Evolutionary conservation across 2,113 vertebrate species (phyloP).

Genomic region (Perccottus glenii): DNA sequence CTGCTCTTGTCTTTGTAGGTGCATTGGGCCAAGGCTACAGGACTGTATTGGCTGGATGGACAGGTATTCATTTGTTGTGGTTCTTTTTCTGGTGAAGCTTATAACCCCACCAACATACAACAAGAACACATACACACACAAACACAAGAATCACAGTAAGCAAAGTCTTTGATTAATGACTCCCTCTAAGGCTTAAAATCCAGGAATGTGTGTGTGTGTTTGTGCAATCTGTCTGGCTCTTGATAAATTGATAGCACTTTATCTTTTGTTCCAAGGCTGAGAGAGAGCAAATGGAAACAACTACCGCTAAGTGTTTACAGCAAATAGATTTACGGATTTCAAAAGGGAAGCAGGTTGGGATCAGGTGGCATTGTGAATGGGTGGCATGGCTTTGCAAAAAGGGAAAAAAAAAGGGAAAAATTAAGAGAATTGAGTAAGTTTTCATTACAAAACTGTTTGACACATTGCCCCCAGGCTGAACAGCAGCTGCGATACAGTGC

Average conservation of each 20-base stretch:
- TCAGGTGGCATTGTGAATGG: conserved; percentile 31
- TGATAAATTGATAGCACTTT: conserved; percentile 77
- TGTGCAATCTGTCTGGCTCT: conserved; percentile 42
- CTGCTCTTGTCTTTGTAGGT: conserved; percentile 77
- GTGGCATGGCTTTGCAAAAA: conserved; percentile 11
- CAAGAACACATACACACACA: conserved; percentile 5
- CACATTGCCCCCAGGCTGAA: conserved; percentile 7
- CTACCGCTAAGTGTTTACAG: conserved; percentile 59
- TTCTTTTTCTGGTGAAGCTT: not conserved
- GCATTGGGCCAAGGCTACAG: conserved; percentile 91
- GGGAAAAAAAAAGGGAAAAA: not conserved
- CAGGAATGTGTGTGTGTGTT: conserved; percentile 21
- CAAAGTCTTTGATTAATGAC: conserved; percentile 72
- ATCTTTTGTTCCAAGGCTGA: conserved; percentile 62
- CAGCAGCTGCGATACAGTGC: conserved; percentile 7
- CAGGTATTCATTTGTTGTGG: conserved; percentile 82
- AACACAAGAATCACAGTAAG: conserved; percentile 24
- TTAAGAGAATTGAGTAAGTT: not conserved
- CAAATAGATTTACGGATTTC: conserved; percentile 69
- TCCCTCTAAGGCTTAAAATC: conserved; percentile 58
- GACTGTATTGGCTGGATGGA: conserved; percentile 98
- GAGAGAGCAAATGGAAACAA: conserved; percentile 52
- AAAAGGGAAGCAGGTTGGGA: conserved; percentile 46
- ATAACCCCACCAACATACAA: conserved; percentile 7
- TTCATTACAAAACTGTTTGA: conserved; percentile 3